Base-by-base conservation (phyloP, 2,888 invertebrate genomes). In the Agelastica alni region DNA sequence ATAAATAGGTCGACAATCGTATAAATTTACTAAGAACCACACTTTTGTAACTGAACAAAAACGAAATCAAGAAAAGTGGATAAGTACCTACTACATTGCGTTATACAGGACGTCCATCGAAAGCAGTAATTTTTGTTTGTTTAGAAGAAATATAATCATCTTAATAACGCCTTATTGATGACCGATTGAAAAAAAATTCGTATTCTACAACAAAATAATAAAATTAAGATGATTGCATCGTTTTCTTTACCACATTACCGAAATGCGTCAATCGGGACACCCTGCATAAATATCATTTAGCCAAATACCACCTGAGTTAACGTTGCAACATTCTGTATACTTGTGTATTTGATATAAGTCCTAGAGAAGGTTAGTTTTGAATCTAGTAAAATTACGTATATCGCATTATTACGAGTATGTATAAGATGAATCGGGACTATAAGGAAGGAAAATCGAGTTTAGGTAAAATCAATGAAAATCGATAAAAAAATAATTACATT, bases 291-390 rank as follows among this genome's bases (percentile, higher is more conserved):
- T 54, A 65, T 68, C 65, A 68, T 72, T n/a, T 70, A 71, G 71
- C 72, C 72, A 70, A 68, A 68, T 67, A 75, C 74, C 75, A 76
- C 77, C 77, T 77, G 77, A 77, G 70, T 74, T 61, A 59, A 75
- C 70, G 74, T 74, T 76, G 74, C 76, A 70, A 75, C 75, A 72
- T 75, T 76, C 75, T 76, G 77, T 77, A 77, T 77, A 77, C 76
- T 76, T 75, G 71, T 73, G 74, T 75, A 75, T 73, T 70, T 71
- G 68, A 67, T 71, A 67, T 67, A 62, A 59, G 63, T 61, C 64
- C 66, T 70, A 70, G 67, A 64, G 63, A 59, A 62, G 64, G 59
- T 62, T 62, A 60, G 62, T 64, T 65, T 61, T 61, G 42, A 49
- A 49, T 56, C 71, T 74, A 73, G 70, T 74, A 71, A 70, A 74